A percentile compares a stretch with the other conserved stretches of the same genome.
Conservation (phyloP, 2,113 vertebrate genomes). For the Corydoras maculifer region DNA sequence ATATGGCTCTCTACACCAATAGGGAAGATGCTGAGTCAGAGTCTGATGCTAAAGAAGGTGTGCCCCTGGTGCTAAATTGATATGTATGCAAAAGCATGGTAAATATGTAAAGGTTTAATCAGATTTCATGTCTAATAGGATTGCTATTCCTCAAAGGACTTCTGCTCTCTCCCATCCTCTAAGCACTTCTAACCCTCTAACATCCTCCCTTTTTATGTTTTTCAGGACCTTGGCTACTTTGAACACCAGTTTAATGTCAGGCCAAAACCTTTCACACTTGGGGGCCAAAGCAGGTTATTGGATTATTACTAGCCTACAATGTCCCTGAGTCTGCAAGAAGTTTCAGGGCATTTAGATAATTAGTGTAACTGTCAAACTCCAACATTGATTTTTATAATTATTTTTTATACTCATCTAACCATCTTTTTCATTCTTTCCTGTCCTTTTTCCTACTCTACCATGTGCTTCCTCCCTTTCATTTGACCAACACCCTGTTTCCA, state of each 20-base stretch:
- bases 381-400: not conserved
- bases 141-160: conserved; percentile 16
- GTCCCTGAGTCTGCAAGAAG: not conserved
- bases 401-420: too few relatives aligned
- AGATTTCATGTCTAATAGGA: not conserved
- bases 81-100: too few relatives aligned
- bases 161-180: conserved; percentile 9
- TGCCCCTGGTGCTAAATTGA: too few relatives aligned
- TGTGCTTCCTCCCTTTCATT: conserved; percentile 14
- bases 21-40: too few relatives aligned
- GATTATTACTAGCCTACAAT: conserved; percentile 10
- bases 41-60: too few relatives aligned
- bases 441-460: conserved; percentile 17
- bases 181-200: conserved; percentile 25
- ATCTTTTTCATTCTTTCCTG: conserved; percentile 9
- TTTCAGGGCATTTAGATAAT: not conserved
- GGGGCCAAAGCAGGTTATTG: conserved; percentile 78
- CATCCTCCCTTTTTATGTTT: conserved; percentile 58
- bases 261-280: conserved; percentile 80
- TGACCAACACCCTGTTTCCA: conserved; percentile 16
- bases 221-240: conserved; percentile 82
- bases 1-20: too few relatives aligned
- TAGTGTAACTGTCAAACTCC: not conserved
- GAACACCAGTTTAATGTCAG: conserved; percentile 86
- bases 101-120: too few relatives aligned